Evolutionary conservation across 64 coral and sea anemone genomes (phyloP), one percentile per base, ranked within the genome.

Genomic region (Acropora yongei): DNA sequence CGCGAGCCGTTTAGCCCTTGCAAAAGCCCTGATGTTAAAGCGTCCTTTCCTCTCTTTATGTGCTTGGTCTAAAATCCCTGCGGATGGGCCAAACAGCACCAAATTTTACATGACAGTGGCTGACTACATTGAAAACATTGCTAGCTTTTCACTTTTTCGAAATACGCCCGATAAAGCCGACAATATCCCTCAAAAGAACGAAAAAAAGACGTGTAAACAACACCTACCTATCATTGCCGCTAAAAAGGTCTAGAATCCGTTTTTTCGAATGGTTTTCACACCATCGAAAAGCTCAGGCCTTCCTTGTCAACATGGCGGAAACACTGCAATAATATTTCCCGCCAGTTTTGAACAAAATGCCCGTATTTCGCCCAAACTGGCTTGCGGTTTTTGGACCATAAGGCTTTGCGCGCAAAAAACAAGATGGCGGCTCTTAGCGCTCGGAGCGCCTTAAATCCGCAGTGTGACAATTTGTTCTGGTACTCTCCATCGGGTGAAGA

Each of bases 1-100:
- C 42, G 74, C 73, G 68, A 82, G 90, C 90, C 72, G 44, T 89
- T 89, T 94, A 14, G 92, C 92, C 87, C 87, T 79, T 75, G 92
- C 87, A 88, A 89, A 94, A 49, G 92, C 41, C 71, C 92, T 87
- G 55, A 94, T 94, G 78, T 94, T 83, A 75, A 94, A 94, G 14
- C 78, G 86, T 75, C 86, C 77, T 68, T 51, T 94, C 86, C 47
- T 80, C 80, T 49, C 90, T 86, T 76, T 92, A 45, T 92, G 80
- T 81, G 63, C 80, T 92, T 92, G 90, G 90, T 92, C 80, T 86
- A 92, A 85, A 92, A 83, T 92, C 80, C 74, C 90, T 92, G 80
- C 53, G 80, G 80, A 86, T 83, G 49, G 80, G 68, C 57, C 61
- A 79, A 87, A 86, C 73, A 79, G 65, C 60, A 41, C 83, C 81